Base-by-base conservation (phyloP, 1,140 invertebrate species). In the Temnothorax nylanderi region DNA sequence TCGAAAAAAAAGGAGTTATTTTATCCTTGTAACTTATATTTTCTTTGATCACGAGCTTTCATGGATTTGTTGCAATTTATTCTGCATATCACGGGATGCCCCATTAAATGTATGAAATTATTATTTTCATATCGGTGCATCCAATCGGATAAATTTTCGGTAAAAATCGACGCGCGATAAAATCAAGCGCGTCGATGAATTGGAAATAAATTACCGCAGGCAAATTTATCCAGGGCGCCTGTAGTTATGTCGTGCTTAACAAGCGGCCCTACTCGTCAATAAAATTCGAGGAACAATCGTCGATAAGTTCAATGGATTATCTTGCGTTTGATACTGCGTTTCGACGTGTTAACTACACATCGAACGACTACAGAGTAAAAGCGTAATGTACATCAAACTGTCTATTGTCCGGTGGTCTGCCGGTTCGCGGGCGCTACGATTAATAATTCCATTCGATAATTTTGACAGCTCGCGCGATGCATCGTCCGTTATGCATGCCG, bases 381-480 rank as follows among this genome's bases (percentile, higher is more conserved):
- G 65, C 41, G n/a, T 34, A 71, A 85, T 60, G 51, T 21, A 49
- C n/a, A 58, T 81, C 76, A 81, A 75, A 65, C 56, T 65, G 76
- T 37, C 75, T 56, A 75, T 88, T 64, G 58, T 80, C 11, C 32
- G 32, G 54, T 18, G 21, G 51, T 47, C 44, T n/a, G 41, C 44
- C 44, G 54, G 37, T 67, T 26, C 60, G 56, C n/a, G 82, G 44
- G 32, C n/a, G 32, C 41, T 54, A 81, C 54, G 81, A 88, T 89
- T 89, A 86, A 89, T 89, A 88, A 89, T 88, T 86, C 71, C 62
- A 81, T 89, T 89, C 88, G 87, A 89, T 89, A 81, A 89, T 89
- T 89, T 86, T 86, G 87, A 89, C 82, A 75, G 76, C n/a, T 60
- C 41, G 69, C 56, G 60, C 75, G 87, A 88, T 75, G 84, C 81